Base-by-base conservation (phyloP, 2,113 vertebrate species). In the Mionectes macconnelli region DNA sequence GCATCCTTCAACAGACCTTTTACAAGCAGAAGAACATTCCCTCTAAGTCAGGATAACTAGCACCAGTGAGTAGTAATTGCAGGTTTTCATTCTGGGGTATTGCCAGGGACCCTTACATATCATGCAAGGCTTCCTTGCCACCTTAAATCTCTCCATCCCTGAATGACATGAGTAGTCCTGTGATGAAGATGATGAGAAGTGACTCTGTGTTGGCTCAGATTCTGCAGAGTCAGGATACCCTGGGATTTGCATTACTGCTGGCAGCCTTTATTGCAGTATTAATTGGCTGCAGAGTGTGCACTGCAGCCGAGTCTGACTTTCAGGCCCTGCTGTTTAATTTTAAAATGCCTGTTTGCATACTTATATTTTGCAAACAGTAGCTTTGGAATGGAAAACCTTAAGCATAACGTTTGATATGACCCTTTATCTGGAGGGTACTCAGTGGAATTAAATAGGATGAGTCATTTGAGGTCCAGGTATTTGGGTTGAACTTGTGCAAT, bases 111-210 rank as follows among this genome's bases (percentile, higher is more conserved):
- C 2, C 4, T 30, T n/a, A 10, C 6, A 13, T 5, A 2, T 28
- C 53, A 24, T 23, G 4, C 4, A 0, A 0, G 0, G 31, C 27
- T 80, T 88, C 70, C 30, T 70, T 0, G 0, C 55, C 1, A 9
- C 37, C 37, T 64, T 70, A n/a, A 69, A 57, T 60, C 45, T 87
- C 45, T 24, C 31, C 11, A 9, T 16, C 37, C n/a, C 22, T 9
- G 17, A 14, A 1, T 6, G 64, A 45, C 39, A 23, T 0, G 0
- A 62, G 84, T 53, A 45, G 19, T 67, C 20, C 42, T 52, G 60
- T 13, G 3, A 1, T 45, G 74, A 60, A 12, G 66, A 16, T 8
- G 50, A 39, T 53, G 70, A 70, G 31, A 31, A 14, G 42, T 35
- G 52, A 39, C 69, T 50, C 35, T 33, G 55, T 4, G 2, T 35